Evolutionary conservation across 2,888 invertebrate species (phyloP), one percentile per base, ranked within the genome.

Genomic region (Hofmannophila pseudospretella): DNA sequence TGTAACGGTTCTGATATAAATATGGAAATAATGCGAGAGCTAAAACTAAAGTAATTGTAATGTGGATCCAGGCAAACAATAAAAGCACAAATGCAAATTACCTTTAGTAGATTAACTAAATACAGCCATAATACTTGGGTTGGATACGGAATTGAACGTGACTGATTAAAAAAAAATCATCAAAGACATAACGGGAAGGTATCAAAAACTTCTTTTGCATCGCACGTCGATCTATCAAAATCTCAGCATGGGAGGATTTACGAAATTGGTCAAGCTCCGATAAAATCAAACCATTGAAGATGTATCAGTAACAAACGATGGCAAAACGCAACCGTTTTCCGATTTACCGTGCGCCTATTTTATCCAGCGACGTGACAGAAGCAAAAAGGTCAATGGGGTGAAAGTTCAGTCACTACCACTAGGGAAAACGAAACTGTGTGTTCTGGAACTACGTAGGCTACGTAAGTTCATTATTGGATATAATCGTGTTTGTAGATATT

Each of bases 321-420:
- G 32, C 19, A 32, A 32, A 32, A 12, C 4, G 14, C n/a, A n/a
- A 32, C 16, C 23, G 23, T n/a, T 23, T n/a, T 16, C 9, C 26
- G 26, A 16, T 34, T 26, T 34, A 9, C 25, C 13, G 14, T 25
- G 5, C 19, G 33, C 13, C 27, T 34, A 27, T 11, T 27, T 27
- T 27, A 36, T 40, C 42, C 41, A 39, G 27, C 41, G 44, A 59
- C 60, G 61, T 64, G 66, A 65, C 64, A 45, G 43, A 39, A 50
- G 23, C 49, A 57, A 47, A 61, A 69, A 65, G 67, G 67, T 66
- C 64, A 64, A 45, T 47, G 51, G 54, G 67, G 73, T 66, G 75
- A 80, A 78, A 79, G 79, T 77, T 70, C 69, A 68, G 11, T 10
- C 31, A 47, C n/a, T n/a, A n/a, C 51, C 51, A 52, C 56, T 39